Percentiles rank a stretch among this genome's conserved stretches.
Evolutionary conservation across 2,797 vertebrate species (phyloP).

Genomic region (Cetoscarus ocellatus): DNA sequence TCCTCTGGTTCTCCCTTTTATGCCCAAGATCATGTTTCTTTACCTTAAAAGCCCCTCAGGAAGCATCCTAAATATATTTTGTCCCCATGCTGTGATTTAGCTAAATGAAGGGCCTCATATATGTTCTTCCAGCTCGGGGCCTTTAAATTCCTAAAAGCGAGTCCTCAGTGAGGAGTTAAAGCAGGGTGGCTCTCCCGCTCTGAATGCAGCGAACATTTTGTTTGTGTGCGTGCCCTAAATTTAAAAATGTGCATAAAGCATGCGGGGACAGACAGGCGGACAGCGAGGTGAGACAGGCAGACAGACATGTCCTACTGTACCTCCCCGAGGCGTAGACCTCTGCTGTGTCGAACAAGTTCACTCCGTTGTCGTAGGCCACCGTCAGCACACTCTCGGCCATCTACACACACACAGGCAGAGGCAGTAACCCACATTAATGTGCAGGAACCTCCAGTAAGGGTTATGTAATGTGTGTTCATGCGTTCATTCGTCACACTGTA

Average conservation of each 20-base stretch:
- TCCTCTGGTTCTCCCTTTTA: too few relatives aligned
- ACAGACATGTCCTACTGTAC: conserved; percentile 41
- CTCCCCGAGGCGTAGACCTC: conserved; percentile 80
- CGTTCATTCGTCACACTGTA: conserved; percentile 51
- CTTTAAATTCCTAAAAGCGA: neutral
- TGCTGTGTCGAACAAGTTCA: conserved; percentile 81
- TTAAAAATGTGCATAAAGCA: neutral
- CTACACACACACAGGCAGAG: conserved; percentile 47
- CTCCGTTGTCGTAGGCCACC: conserved; percentile 72
- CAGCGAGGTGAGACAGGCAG: conserved; percentile 3
- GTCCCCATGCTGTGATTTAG: too few relatives aligned
- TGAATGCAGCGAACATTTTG: neutral
- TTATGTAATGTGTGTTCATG: conserved; percentile 36
- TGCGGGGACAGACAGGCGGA: neutral
- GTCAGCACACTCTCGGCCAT: conserved; percentile 77
- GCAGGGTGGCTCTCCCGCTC: neutral
- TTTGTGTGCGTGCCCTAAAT: neutral
- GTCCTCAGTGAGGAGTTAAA: neutral
- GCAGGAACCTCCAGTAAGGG: conserved; percentile 13
- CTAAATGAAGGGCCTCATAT: too few relatives aligned
- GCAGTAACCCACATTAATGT: conserved; percentile 17
- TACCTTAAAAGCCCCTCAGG: too few relatives aligned
- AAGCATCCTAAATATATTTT: too few relatives aligned
- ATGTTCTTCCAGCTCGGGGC: too few relatives aligned
- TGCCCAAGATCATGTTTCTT: too few relatives aligned